Base-by-base conservation (phyloP, 2,888 invertebrate species). In the Acrobasis suavella region DNA sequence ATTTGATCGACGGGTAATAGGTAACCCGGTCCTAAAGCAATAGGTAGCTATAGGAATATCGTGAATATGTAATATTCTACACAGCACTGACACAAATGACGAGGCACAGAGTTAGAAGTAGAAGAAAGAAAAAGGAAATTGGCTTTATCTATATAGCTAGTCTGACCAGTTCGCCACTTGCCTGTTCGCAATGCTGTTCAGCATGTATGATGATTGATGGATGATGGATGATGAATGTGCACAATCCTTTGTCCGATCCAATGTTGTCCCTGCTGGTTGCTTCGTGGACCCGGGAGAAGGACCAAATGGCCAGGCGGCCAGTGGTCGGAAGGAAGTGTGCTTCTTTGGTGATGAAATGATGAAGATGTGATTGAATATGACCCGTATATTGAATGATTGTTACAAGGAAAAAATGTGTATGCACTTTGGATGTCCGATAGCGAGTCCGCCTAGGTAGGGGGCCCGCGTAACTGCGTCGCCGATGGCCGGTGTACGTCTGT, bases 141-240 rank as follows among this genome's bases (percentile, higher is more conserved):
- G 49, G 49, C 49, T 49, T 49, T n/a, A n/a, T 49, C 15, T 49
- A 14, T 49, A 15, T 49, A 14, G 7, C 6, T 39, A 49, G 49
- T 49, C 49, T 49, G 15, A 49, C 49, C 49, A 49, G 49, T 49
- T 49, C 49, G 49, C 49, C 49, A 49, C 49, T 49, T 15, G 49
- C 49, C 15, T 49, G 39, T 39, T 9, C 10, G 39, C 7, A 49
- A 9, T 49, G 14, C n/a, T 14, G 49, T 49, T 2, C 49, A 49
- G 15, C 7, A 49, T 49, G 49, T 22, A 22, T 22, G 22, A 3
- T 22, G 22, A 22, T 22, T 22, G 22, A 22, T 22, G 22, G 22
- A 22, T 22, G 22, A 22, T 22, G 22, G n/a, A 49, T 49, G 49
- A 39, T 39, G 39, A 39, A 39, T 39, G 39, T 3, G 39, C 39